Evolutionary conservation across 2,888 invertebrate species (phyloP).

Genomic region (Neuroscelio doddi): DNA sequence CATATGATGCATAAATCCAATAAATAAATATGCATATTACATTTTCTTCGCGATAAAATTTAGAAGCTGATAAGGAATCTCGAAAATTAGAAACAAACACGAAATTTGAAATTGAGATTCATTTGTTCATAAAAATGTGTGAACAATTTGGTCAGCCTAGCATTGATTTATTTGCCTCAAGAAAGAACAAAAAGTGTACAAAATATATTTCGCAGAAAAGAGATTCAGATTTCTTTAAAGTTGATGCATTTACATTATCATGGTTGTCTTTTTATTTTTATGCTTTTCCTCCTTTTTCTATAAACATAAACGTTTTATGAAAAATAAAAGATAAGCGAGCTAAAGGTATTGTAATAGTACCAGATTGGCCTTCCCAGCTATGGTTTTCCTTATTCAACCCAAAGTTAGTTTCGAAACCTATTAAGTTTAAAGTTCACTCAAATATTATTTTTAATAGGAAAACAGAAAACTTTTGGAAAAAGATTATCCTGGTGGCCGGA

Average conservation of each 20-base stretch:
- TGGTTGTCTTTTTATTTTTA: constrained; percentile 18
- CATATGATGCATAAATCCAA: too few species aligned
- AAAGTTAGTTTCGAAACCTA: constrained; percentile 7
- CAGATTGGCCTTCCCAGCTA: constrained; percentile 18
- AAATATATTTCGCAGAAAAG: constrained; percentile 19
- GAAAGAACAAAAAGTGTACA: constrained; percentile 20
- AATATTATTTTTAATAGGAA: constrained; percentile 18
- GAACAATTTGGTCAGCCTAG: constrained; percentile 6
- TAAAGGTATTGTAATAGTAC: constrained; percentile 19
- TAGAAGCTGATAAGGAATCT: constrained; percentile 23
- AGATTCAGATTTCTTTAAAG: constrained; percentile 7
- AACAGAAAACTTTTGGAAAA: constrained; percentile 15
- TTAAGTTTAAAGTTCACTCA: constrained; percentile 9
- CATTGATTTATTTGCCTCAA: constrained; percentile 23
- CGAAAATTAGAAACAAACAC: constrained; percentile 18
- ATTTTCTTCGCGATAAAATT: too few species aligned
- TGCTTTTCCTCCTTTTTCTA: constrained; percentile 16
- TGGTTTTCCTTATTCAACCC: constrained; percentile 17
- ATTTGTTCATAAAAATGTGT: not conserved
- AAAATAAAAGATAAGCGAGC: constrained; percentile 17
- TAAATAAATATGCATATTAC: too few species aligned
- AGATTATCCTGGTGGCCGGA: constrained; percentile 21
- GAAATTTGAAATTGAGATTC: constrained; percentile 16
- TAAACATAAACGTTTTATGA: constrained; percentile 11
- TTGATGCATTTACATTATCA: constrained; percentile 26